Evolutionary conservation across 1,140 invertebrate genomes (phyloP).

Genomic region (Aleiodes sp.): DNA sequence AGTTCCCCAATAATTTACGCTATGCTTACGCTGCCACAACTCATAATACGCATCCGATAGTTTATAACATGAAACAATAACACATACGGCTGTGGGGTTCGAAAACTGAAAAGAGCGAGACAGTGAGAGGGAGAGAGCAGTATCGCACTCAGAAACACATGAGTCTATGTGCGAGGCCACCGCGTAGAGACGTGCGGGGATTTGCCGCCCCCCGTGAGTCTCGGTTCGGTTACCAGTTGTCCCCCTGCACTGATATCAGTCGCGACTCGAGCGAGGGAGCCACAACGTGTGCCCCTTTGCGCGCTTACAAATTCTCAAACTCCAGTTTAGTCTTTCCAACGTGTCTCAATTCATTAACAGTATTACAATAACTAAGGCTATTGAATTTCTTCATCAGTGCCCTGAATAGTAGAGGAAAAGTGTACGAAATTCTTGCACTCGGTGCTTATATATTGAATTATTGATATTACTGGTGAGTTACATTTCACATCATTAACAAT

Average conservation of each 20-base stretch:
- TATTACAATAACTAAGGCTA: neutral
- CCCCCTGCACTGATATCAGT: slow-evolving; percentile 62
- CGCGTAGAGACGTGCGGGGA: slow-evolving; percentile 26
- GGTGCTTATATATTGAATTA: no score
- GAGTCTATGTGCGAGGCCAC: slow-evolving; percentile 23
- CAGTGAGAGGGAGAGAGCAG: neutral
- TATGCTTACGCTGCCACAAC: neutral
- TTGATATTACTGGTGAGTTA: no score
- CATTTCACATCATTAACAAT: no score
- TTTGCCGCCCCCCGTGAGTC: slow-evolving; percentile 38
- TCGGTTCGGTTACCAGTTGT: slow-evolving; percentile 53
- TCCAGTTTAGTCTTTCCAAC: neutral
- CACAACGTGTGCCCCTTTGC: slow-evolving; percentile 43
- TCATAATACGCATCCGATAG: neutral
- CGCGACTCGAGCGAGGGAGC: slow-evolving; percentile 60
- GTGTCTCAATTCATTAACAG: neutral
- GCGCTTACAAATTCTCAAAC: slow-evolving; percentile 2
- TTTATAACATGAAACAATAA: neutral
- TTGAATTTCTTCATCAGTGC: neutral
- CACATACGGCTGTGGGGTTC: neutral
- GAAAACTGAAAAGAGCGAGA: neutral
- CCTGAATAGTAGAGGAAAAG: neutral
- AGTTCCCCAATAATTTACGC: no score
- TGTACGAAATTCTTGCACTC: no score
- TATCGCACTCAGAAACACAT: slow-evolving; percentile 12